Percentiles rank a stretch among this genome's conserved stretches.
These are phyloP conservation scores for Turritopsis rubra DNA, from an alignment of 30 jellyfish, hydroid and myxozoan species.

Conservation along the genomic window DNA sequence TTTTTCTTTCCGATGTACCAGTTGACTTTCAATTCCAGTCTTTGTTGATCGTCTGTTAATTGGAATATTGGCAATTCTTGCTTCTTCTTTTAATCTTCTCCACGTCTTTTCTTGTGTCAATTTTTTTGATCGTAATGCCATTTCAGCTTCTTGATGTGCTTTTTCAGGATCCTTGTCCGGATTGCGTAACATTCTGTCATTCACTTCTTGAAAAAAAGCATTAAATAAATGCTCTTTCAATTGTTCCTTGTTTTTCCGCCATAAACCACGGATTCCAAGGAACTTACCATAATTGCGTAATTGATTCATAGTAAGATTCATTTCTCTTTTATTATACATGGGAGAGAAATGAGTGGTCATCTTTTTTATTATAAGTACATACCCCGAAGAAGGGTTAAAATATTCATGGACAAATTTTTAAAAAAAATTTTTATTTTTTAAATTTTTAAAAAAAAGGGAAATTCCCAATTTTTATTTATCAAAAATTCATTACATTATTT, in stretches of 20 bases:
- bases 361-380: too few species aligned
- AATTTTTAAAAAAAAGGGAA: too few species aligned
- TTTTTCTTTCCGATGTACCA: too few species aligned
- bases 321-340: too few species aligned
- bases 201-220: background rate
- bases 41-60: background rate
- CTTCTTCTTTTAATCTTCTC: background rate
- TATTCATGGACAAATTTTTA: too few species aligned
- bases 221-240: background rate
- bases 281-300: constrained; percentile 2
- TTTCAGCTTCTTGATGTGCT: background rate
- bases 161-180: constrained; percentile 6
- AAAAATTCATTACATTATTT: too few species aligned
- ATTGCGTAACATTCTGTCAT: background rate
- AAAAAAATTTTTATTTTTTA: too few species aligned
- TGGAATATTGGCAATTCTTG: background rate
- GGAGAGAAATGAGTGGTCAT: too few species aligned
- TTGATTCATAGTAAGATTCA: too few species aligned
- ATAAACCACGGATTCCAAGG: constrained; percentile 11
- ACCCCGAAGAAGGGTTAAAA: too few species aligned
- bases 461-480: too few species aligned
- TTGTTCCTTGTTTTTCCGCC: constrained; percentile 8
- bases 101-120: background rate
- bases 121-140: constrained; percentile 1
- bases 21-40: background rate